Evolutionary conservation across 1,140 invertebrate species (phyloP).

Genomic region (Philotrypesis tridentata): DNA sequence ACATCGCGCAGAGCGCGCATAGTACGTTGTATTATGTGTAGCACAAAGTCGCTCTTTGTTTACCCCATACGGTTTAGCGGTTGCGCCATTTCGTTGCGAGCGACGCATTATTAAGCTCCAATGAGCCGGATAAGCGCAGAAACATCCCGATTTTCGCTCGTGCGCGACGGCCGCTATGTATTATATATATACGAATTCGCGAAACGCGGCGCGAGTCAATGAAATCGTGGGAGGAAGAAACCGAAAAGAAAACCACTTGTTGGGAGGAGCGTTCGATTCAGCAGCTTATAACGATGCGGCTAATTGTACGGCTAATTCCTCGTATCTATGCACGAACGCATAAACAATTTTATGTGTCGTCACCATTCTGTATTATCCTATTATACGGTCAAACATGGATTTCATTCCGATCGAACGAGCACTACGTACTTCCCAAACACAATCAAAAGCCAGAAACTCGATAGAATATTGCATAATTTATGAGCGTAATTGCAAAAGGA

Average conservation of each 20-base stretch:
- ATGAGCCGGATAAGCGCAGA: constrained; percentile 11
- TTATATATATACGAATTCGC: constrained; percentile 16
- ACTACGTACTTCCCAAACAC: constrained; percentile 1
- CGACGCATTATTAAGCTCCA: not conserved
- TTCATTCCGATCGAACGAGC: not conserved
- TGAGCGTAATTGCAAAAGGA: not conserved
- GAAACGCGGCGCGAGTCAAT: constrained; percentile 18
- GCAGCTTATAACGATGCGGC: no score
- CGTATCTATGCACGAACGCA: no score
- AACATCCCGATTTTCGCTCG: not conserved
- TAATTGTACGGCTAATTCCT: no score
- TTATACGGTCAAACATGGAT: not conserved
- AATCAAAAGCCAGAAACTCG: not conserved
- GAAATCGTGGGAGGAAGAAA: constrained; percentile 24
- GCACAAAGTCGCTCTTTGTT: constrained; percentile 1
- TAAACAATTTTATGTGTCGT: no score
- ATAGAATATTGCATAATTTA: not conserved
- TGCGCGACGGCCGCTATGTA: not conserved
- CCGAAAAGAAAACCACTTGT: no score
- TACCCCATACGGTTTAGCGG: not conserved
- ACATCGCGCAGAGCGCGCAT: not conserved
- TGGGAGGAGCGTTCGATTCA: no score
- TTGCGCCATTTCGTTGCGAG: not conserved
- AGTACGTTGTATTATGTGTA: no score
- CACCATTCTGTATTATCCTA: no score